Evolutionary conservation across 2,888 invertebrate genomes (phyloP).

Genomic region (Agrochola lychnidis): DNA sequence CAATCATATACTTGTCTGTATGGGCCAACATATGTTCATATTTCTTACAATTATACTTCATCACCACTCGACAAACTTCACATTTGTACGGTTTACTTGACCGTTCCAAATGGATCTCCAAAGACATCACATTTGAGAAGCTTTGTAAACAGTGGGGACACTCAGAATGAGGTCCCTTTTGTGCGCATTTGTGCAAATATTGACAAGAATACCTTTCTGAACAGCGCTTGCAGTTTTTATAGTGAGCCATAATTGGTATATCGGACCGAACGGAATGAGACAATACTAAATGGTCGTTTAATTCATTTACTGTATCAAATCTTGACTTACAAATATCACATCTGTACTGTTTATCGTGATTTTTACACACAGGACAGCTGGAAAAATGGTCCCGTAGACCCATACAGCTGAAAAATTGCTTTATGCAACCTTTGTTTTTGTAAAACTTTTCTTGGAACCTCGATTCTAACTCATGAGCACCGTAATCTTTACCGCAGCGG

Average conservation of each 20-base stretch:
- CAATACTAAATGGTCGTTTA: conserved; percentile 59
- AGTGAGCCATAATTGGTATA: conserved; percentile 26
- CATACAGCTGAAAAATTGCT: conserved; percentile 63
- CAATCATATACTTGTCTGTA: conserved; percentile 62
- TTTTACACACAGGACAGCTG: not conserved
- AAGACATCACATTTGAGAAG: conserved; percentile 54
- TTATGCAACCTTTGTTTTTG: not conserved
- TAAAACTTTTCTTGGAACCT: not conserved
- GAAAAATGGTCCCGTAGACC: conserved; percentile 10
- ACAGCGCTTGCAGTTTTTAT: conserved; percentile 56
- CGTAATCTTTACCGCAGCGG: conserved; percentile 68
- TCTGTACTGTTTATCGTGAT: fast-evolving
- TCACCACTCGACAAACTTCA: conserved; percentile 55
- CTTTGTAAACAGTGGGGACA: conserved; percentile 69
- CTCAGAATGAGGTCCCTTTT: fast-evolving
- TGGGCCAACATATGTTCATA: conserved; percentile 73
- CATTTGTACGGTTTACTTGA: conserved; percentile 51
- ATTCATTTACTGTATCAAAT: not conserved
- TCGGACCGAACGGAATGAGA: conserved; percentile 75
- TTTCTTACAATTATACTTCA: conserved; percentile 68
- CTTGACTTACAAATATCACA: conserved; percentile 35
- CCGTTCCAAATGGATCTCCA: conserved; percentile 52
- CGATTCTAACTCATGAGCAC: conserved; percentile 2
- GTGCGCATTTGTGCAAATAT: conserved; percentile 65
- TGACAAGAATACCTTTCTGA: conserved; percentile 9